These are phyloP conservation scores for Podarcis siculus DNA, from an alignment of 2,797 vertebrate species.

Conservation along the genomic window DNA sequence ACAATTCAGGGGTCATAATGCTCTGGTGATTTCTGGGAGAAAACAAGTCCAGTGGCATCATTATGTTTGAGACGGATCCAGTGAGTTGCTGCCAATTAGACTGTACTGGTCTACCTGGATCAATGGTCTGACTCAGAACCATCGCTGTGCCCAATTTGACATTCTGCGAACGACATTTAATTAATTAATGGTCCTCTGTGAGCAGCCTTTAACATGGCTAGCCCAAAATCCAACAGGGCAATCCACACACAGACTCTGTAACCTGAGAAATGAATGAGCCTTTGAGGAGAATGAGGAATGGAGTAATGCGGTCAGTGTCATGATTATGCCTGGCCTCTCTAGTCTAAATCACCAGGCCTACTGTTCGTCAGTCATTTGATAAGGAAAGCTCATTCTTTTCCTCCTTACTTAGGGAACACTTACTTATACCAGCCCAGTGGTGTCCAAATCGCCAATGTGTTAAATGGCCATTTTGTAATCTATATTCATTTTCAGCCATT, in stretches of 20 bases:
- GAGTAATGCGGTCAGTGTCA: not conserved
- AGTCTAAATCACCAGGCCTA: not conserved
- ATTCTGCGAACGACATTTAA: not conserved
- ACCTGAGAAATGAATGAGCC: too few species aligned
- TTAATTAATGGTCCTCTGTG: too few species aligned
- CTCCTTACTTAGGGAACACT: too few species aligned
- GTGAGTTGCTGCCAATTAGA: not conserved
- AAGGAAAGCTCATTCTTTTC: not conserved
- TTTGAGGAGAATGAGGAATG: too few species aligned
- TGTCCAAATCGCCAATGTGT: slow-evolving; percentile 53
- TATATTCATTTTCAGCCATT: slow-evolving; percentile 51
- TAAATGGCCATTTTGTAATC: slow-evolving; percentile 54
- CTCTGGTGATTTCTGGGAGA: not conserved
- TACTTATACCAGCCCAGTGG: slow-evolving; percentile 29
- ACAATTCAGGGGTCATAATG: too few species aligned
- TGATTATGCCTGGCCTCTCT: not conserved
- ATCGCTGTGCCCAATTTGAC: not conserved
- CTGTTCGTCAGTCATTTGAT: not conserved
- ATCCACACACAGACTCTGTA: not conserved
- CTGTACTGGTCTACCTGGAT: not conserved
- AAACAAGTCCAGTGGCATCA: not conserved
- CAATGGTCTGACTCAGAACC: too few species aligned
- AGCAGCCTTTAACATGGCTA: not conserved
- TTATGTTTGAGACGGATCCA: not conserved
- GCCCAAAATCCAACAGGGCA: not conserved